Evolutionary conservation across 2,888 invertebrate species (phyloP), one percentile per base, ranked within the genome.

Genomic region (Tortricodes alternella): DNA sequence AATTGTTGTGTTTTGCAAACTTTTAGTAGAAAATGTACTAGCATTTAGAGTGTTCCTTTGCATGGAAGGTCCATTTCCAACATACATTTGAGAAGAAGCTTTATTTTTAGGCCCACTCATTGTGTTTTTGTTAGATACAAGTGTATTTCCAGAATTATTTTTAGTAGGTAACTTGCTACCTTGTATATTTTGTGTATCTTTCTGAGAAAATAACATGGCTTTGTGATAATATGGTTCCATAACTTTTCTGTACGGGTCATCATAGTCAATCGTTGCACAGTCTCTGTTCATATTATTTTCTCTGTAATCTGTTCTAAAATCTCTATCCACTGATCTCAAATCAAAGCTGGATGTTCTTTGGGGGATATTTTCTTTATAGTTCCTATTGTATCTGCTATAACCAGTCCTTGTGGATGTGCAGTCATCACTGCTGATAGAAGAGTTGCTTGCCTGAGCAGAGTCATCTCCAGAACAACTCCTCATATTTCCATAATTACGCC

Each of bases 371-470:
- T 68, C 65, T 58, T 65, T 74, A 51, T 64, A 67, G 41, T 64
- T 57, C 29, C 63, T 59, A 11, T 21, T 50, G 15, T 46, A 13
- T 50, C 4, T 41, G 16, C 50, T 62, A n/a, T 53, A 38, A 7
- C 59, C 65, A 37, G 78, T 78, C 62, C 66, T 74, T 18, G 62
- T 62, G 1, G 85, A 84, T 55, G 67, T 71, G 59, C 74, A 70
- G 62, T 83, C 84, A 71, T 86, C 82, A 71, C 83, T 83, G 57
- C 83, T 85, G 18, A 78, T 58, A 3, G 88, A 85, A 16, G 87
- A 87, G 61, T 82, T 73, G 72, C 85, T 85, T 11, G 73, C 85
- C 60, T 71, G 74, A 9, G 81, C 85, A 0, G 86, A 87, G 58
- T 85, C 84, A 66, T 78, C 71, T 0, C 78, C 76, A 27, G 75